These are phyloP conservation scores for Micromesistius poutassou DNA, from an alignment of 2,797 vertebrate species.

Conservation along the genomic window DNA sequence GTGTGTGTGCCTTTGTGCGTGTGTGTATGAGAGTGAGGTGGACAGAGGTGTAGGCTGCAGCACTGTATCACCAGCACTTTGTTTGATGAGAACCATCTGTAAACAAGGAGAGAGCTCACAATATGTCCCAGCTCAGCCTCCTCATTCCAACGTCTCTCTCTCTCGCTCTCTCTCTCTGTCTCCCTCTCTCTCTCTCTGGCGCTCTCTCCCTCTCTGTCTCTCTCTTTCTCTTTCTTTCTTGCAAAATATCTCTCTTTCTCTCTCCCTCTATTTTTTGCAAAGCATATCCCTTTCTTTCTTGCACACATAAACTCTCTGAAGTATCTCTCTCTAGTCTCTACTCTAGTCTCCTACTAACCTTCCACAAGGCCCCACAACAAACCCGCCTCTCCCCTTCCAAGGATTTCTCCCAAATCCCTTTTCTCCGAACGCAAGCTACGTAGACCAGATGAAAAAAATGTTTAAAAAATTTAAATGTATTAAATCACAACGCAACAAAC, in stretches of 20 bases:
- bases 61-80: constrained; percentile 52
- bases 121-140: constrained; percentile 37
- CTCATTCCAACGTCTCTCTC: constrained; percentile 13
- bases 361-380: constrained; percentile 15
- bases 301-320: not conserved
- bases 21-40: constrained; percentile 39
- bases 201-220: not conserved
- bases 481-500: not conserved
- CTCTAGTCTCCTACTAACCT: constrained; percentile 17
- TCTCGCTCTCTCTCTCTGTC: constrained; percentile 13
- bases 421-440: constrained; percentile 27
- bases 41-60: constrained; percentile 58
- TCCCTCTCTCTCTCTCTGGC: constrained; percentile 9
- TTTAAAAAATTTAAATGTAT: no score
- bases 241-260: not conserved
- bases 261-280: constrained; percentile 2
- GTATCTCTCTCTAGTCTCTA: constrained; percentile 10
- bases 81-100: constrained; percentile 73
- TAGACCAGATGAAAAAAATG: not conserved
- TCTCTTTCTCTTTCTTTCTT: constrained; percentile 12
- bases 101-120: constrained; percentile 61
- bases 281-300: not conserved
- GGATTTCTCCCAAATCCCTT: constrained; percentile 20
- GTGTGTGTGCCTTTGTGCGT: constrained; percentile 22
- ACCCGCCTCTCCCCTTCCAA: constrained; percentile 20